Evolutionary conservation across 1,140 invertebrate genomes (phyloP).

Genomic region (Vanessa tameamea): DNA sequence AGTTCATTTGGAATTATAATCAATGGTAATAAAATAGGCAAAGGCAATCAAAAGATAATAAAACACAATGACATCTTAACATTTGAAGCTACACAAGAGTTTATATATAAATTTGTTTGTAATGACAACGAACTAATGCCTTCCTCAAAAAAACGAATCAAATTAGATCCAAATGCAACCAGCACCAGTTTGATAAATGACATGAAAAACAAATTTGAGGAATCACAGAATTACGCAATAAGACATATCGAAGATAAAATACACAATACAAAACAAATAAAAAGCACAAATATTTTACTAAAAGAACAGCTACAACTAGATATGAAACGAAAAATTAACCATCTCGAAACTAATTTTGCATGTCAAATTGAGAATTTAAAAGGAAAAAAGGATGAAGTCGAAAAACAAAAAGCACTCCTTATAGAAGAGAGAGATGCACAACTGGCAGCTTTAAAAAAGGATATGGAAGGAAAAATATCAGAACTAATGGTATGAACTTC

Average conservation of each 20-base stretch:
- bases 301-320: conserved; percentile 59
- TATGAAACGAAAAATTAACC: conserved; percentile 69
- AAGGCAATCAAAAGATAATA: conserved; percentile 58
- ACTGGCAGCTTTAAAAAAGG: conserved; percentile 68
- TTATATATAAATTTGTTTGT: conserved; percentile 74
- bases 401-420: conserved; percentile 68
- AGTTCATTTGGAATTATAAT: conserved; percentile 79
- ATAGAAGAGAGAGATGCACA: conserved; percentile 69
- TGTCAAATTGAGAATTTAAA: conserved; percentile 78
- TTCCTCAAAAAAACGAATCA: conserved; percentile 61
- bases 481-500: conserved; percentile 57
- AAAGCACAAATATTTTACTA: conserved; percentile 53
- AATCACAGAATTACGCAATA: conserved; percentile 73
- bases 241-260: conserved; percentile 71
- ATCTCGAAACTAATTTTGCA: conserved; percentile 71
- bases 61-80: conserved; percentile 75
- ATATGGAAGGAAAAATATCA: conserved; percentile 71
- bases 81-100: conserved; percentile 71
- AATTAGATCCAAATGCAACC: conserved; percentile 56
- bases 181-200: conserved; percentile 59
- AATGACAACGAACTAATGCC: conserved; percentile 43
- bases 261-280: conserved; percentile 64
- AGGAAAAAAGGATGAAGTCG: conserved; percentile 73
- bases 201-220: conserved; percentile 79
- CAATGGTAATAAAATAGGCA: conserved; percentile 68